Conservation (phyloP, 2,113 vertebrate species). For the Cyanoramphus novaezelandiae region DNA sequence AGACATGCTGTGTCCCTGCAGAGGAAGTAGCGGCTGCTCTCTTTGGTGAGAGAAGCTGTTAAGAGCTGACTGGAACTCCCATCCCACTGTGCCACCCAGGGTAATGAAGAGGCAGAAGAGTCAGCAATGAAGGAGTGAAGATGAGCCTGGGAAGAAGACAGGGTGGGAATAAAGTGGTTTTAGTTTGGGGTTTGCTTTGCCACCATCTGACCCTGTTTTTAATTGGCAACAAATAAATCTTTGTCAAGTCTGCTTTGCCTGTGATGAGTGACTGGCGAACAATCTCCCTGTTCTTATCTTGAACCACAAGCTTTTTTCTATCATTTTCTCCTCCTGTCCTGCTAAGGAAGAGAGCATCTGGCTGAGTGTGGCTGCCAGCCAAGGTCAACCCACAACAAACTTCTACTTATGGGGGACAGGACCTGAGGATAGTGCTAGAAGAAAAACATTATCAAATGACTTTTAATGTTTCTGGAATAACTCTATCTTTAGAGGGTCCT, state of each 20-base stretch:
- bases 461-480: not conserved
- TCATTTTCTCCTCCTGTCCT: not conserved
- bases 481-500: not conserved
- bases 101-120: not conserved
- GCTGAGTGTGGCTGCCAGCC: not conserved
- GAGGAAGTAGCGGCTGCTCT: not conserved
- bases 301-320: not conserved
- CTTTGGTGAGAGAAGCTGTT: not conserved
- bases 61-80: not conserved
- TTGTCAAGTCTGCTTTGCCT: not conserved
- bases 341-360: not conserved
- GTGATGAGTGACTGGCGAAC: not conserved
- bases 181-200: not conserved
- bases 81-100: rapidly evolving
- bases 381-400: not conserved
- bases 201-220: not conserved
- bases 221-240: not conserved
- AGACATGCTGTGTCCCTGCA: not conserved
- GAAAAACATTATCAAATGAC: not conserved
- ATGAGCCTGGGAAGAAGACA: not conserved
- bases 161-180: not conserved
- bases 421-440: not conserved
- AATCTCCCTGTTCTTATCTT: not conserved
- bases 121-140: not conserved
- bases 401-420: not conserved